Percentiles rank a stretch among this genome's conserved stretches.
phyloP scores from a whole-genome alignment of 2,113 vertebrate species.

The Psilopogon haemacephalus region DNA sequence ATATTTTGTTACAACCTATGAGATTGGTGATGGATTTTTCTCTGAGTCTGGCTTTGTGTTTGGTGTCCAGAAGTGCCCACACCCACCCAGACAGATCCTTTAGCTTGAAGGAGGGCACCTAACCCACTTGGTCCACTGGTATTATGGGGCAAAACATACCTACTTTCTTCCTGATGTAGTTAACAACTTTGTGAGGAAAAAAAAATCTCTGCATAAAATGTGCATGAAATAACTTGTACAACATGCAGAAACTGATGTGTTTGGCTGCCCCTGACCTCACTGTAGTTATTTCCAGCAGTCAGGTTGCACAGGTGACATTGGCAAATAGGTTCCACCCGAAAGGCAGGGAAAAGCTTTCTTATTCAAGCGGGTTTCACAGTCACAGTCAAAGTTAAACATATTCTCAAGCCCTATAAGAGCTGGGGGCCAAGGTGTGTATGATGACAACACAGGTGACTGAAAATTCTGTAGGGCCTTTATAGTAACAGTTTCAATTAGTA shows the following conservation, averaged over 20 bases:
- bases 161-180: neutral
- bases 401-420: neutral
- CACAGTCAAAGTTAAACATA: neutral
- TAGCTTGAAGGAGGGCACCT: neutral
- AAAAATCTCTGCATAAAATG: neutral
- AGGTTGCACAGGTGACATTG: neutral
- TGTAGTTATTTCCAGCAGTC: neutral
- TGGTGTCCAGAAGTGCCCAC: neutral
- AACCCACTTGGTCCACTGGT: neutral
- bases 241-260: neutral
- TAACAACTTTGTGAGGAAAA: neutral
- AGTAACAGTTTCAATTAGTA: neutral
- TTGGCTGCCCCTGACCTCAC: neutral
- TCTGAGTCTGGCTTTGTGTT: neutral
- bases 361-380: neutral
- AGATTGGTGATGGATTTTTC: neutral
- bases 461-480: neutral
- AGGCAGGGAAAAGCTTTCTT: neutral
- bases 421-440: neutral
- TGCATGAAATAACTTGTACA: neutral
- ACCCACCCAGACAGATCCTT: neutral
- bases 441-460: neutral
- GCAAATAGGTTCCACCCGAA: neutral
- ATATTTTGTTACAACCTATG: neutral
- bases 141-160: fast-evolving